Evolutionary conservation across 2,888 invertebrate species (phyloP).

Genomic region (Anthoptus insignis): DNA sequence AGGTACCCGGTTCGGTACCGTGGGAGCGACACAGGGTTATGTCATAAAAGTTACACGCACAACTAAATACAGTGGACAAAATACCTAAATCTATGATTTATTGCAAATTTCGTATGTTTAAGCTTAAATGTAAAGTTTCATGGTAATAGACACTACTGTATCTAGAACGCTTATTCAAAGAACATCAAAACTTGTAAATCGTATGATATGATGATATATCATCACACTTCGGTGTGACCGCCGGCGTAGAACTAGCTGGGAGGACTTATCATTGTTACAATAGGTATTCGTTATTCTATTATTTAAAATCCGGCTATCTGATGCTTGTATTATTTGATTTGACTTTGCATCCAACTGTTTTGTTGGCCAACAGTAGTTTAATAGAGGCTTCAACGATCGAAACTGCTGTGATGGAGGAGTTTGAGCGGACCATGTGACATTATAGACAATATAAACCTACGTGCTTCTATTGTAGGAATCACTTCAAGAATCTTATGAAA

Average conservation of each 20-base stretch:
- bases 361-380: conserved; percentile 21
- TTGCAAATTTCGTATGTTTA: too few relatives aligned
- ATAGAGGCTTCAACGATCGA: conserved; percentile 12
- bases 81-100: too few relatives aligned
- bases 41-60: too few relatives aligned
- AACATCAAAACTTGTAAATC: too few relatives aligned
- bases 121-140: too few relatives aligned
- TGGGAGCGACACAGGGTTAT: too few relatives aligned
- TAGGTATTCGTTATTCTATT: conserved; percentile 63
- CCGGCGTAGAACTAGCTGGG: background rate
- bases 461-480: background rate
- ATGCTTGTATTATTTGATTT: conserved; percentile 42
- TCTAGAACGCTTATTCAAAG: too few relatives aligned
- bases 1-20: too few relatives aligned
- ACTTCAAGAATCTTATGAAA: conserved; percentile 6
- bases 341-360: conserved; percentile 29
- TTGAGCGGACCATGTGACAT: conserved; percentile 18
- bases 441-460: conserved; percentile 24
- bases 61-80: too few relatives aligned
- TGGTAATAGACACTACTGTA: too few relatives aligned
- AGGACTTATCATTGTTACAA: conserved; percentile 58
- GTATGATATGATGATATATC: background rate
- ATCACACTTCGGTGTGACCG: conserved; percentile 52
- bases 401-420: background rate
- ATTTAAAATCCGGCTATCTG: conserved; percentile 58